phyloP scores from a whole-genome alignment of 2,113 vertebrate genomes.

The Sminthopsis crassicaudata region DNA sequence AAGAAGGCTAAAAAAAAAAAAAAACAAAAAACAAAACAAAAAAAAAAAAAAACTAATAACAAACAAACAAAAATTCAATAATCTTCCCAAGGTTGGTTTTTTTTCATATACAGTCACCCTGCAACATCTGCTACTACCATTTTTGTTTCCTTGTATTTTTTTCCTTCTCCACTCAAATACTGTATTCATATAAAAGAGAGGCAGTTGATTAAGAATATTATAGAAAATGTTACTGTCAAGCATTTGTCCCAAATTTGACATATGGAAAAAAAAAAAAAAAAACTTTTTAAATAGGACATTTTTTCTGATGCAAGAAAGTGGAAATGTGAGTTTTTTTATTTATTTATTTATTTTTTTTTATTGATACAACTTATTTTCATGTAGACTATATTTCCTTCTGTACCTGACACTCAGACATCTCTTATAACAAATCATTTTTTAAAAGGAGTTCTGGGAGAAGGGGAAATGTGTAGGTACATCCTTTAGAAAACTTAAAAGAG shows the following conservation, averaged over 20 bases:
- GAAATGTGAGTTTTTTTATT: slow-evolving; percentile 45
- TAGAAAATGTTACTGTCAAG: slow-evolving; percentile 51
- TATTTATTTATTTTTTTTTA: neutral
- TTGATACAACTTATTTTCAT: neutral
- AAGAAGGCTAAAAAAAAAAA: slow-evolving; percentile 34
- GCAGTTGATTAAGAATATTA: slow-evolving; percentile 40
- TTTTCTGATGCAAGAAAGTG: slow-evolving; percentile 59
- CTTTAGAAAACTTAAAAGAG: slow-evolving; percentile 74
- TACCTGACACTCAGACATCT: neutral
- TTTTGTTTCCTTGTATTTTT: slow-evolving; percentile 45
- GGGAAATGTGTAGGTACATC: slow-evolving; percentile 45
- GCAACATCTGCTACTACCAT: slow-evolving; percentile 54
- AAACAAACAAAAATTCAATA: slow-evolving; percentile 52
- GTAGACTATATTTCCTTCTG: neutral
- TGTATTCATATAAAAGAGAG: slow-evolving; percentile 72
- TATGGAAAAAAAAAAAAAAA: slow-evolving; percentile 67
- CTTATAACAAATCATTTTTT: neutral
- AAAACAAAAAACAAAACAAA: neutral
- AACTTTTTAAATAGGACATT: slow-evolving; percentile 75
- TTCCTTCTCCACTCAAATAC: neutral
- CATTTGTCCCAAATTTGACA: slow-evolving; percentile 57
- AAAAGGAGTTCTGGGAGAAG: neutral
- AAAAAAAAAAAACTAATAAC: slow-evolving; percentile 38
- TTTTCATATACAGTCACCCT: neutral
- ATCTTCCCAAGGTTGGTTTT: slow-evolving; percentile 63